phyloP scores from a whole-genome alignment of 2,113 vertebrate species.

The Nothocercus julius region DNA sequence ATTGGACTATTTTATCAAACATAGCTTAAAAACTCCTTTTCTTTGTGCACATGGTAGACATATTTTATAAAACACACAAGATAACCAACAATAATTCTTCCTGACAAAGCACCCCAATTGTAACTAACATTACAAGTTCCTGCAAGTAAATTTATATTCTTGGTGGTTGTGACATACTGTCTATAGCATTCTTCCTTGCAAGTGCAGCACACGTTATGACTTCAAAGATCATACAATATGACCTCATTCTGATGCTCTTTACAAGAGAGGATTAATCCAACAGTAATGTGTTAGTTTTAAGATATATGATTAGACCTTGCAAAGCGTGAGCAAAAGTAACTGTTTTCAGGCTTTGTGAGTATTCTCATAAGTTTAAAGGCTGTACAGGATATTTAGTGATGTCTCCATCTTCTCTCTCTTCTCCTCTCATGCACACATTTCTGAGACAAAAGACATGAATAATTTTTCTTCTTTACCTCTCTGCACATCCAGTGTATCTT shows the following conservation, averaged over 20 bases:
- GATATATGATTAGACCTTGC: not conserved
- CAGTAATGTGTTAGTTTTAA: not conserved
- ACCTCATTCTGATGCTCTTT: not conserved
- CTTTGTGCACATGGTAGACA: rapidly evolving
- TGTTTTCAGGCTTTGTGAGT: not conserved
- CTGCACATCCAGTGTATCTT: rapidly evolving
- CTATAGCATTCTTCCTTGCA: not conserved
- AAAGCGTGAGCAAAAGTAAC: not conserved
- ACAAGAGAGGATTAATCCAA: not conserved
- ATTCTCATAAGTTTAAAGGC: not conserved
- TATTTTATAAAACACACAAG: not conserved
- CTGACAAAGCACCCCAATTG: not conserved
- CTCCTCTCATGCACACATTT: rapidly evolving
- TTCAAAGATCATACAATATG: not conserved
- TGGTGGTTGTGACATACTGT: not conserved
- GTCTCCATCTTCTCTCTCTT: not conserved
- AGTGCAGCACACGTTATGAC: not conserved
- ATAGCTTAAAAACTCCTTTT: not conserved
- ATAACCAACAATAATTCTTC: not conserved
- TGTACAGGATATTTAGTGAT: not conserved
- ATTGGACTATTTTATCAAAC: not conserved
- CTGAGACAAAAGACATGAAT: not conserved
- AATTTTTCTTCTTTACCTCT: not conserved
- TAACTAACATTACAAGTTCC: not conserved
- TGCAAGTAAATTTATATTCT: not conserved